Conservation (phyloP, 2,888 invertebrate genomes). For the Desoria tigrina region DNA sequence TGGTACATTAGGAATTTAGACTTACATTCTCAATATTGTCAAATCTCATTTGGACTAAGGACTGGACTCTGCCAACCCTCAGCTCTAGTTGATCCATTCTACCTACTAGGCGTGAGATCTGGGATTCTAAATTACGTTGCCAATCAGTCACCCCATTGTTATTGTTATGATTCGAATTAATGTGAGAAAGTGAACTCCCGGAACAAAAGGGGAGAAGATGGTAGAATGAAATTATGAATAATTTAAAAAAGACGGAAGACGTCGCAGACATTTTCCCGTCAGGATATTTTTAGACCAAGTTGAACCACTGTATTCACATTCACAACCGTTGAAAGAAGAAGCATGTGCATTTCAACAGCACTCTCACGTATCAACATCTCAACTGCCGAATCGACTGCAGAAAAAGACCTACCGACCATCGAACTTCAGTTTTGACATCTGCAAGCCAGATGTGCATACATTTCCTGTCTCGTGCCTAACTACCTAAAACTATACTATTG, state of each 20-base stretch:
- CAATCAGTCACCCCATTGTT: conserved; percentile 19
- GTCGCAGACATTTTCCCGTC: conserved; percentile 30
- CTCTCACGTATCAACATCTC: conserved; percentile 5
- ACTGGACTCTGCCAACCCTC: conserved; percentile 58
- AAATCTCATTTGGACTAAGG: conserved; percentile 50
- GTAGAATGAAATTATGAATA: conserved; percentile 2
- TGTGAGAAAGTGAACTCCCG: neutral
- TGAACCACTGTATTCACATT: conserved; percentile 4
- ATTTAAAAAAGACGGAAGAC: conserved; percentile 21
- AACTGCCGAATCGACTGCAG: conserved; percentile 5
- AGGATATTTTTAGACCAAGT: conserved; percentile 30
- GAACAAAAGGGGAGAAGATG: conserved; percentile 7
- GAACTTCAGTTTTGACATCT: conserved; percentile 43
- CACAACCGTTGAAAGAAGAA: conserved; percentile 13
- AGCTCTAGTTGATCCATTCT: conserved; percentile 57
- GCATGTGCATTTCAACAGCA: conserved; percentile 16
- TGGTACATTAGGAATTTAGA: neutral
- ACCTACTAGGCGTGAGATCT: conserved; percentile 55
- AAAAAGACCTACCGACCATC: conserved; percentile 14
- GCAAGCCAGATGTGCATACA: conserved; percentile 48
- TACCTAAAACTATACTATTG: too few species aligned
- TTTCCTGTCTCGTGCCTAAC: conserved; percentile 42
- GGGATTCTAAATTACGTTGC: conserved; percentile 40
- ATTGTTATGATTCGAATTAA: conserved; percentile 4
- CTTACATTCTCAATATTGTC: conserved; percentile 52